Evolutionary conservation across 2,797 vertebrate species (phyloP), one percentile per base, ranked within the genome.

Genomic region (Leptodactylus fallax): DNA sequence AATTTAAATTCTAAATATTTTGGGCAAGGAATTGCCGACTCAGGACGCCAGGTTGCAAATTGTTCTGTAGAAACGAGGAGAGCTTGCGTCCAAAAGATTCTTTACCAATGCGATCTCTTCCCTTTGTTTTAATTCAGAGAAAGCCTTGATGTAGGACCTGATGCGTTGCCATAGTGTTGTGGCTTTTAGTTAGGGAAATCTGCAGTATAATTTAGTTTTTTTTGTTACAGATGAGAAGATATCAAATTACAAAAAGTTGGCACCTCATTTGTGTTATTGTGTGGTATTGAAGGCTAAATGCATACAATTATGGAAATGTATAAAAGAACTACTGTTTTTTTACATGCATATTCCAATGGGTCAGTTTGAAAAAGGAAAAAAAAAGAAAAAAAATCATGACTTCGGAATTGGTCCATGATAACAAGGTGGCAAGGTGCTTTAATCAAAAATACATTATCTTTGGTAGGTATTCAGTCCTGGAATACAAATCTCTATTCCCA

Each of bases 31-130:
- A 89, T 17, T 89, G 88, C 85, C 79, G 79, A 82, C 79, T 82
- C 87, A 89, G 87, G 65, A 82, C 25, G 83, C 87, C 87, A 89
- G 88, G 84, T 89, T 89, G 88, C 88, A 89, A 89, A 89, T 89
- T 83, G 88, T 89, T 89, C 51, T 86, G 85, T 58, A 81, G 72
- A 83, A 82, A 89, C 71, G 77, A 56, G 74, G 36, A 58, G 72
- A 69, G 51, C 72, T 71, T 3, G 71, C 61, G 79, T 71, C 84
- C 88, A 89, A 89, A 82, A 82, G 83, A 86, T 67, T 60, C 25
- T 45, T 49, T 67, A 79, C 25, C 74, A 58, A 77, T 58, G 21
- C 67, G 77, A 86, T 82, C 49, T 69, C 63, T 80, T 88, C 27
- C 55, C 60, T 49, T 72, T 19, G 49, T 85, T 81, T n/a, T 21